Evolutionary conservation across 1,140 invertebrate genomes (phyloP), one percentile per base, ranked within the genome.

Genomic region (Epicauta chinensis): DNA sequence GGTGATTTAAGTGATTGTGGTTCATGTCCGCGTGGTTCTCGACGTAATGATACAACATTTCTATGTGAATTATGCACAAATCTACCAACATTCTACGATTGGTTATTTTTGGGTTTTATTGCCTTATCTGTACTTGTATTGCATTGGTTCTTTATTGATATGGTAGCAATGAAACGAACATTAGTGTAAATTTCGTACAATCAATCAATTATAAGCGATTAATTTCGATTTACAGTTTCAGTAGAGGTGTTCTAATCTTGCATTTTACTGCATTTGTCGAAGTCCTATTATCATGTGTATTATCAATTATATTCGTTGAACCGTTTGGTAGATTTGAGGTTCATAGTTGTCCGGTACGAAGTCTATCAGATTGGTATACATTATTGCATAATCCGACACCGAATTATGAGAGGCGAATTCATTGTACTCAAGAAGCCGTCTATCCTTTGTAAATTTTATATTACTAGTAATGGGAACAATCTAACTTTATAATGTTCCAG

Each of bases 341-440:
- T 2, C 77, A 78, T 60, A 87, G 89, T 1, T 97, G 94, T 66
- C 77, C 75, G 42, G 85, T 87, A 0, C 76, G 79, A 30, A 79
- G 81, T 13, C 71, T 97, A 3, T 86, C 91, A 0, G 94, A 98
- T 71, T 98, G 94, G 94, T 98, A 98, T 69, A 96, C 94, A 0
- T 70, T 97, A 49, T 75, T 97, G 14, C 89, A 95, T 56, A 98
- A 98, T 76, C 96, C 95, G 16, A 84, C 80, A 59, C 91, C 93
- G 5, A 89, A 95, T 69, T 97, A 96, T 74, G 86, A 89, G 59
- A 77, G 84, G 43, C 87, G 83, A 44, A 71, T 98, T 13, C 83
- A 95, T 72, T 98, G 95, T 71, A 95, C 94, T 0, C 92, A 97
- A 65, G 95, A 98, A 76, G 91, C 93, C 37, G 93, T 97, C 0